Percentiles rank a stretch among this genome's conserved stretches.
phyloP scores from a whole-genome alignment of 2,888 invertebrate genomes.

The Epinotia nisella region DNA sequence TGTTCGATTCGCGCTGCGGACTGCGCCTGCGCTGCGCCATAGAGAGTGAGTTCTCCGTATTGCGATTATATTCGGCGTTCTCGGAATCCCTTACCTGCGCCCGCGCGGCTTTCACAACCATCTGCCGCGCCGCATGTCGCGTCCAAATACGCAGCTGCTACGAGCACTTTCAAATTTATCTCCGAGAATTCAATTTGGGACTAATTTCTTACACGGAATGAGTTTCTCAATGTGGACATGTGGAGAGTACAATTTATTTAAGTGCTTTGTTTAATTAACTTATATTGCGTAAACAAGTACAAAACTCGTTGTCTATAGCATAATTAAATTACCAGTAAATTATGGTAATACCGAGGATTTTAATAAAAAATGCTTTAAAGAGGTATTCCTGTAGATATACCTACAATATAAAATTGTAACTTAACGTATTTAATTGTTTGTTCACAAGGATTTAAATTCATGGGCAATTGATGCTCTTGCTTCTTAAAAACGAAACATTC shows the following conservation, averaged over 20 bases:
- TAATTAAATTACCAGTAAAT: slow-evolving; percentile 12
- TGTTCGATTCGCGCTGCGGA: slow-evolving; percentile 69
- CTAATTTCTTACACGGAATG: slow-evolving; percentile 28
- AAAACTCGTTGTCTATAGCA: background rate
- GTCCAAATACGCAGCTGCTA: slow-evolving; percentile 49
- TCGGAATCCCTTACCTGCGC: slow-evolving; percentile 80
- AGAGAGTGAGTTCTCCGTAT: slow-evolving; percentile 77
- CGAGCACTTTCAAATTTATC: slow-evolving; percentile 36
- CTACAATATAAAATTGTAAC: background rate
- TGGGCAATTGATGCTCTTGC: background rate
- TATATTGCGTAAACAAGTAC: slow-evolving; percentile 12
- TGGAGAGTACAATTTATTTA: slow-evolving; percentile 17
- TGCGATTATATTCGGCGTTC: slow-evolving; percentile 82
- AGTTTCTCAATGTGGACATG: slow-evolving; percentile 17
- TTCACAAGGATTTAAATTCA: background rate
- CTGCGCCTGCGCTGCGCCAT: slow-evolving; percentile 60
- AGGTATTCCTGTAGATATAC: background rate
- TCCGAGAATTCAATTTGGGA: slow-evolving; percentile 25
- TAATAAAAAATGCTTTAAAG: background rate
- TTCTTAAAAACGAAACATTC: no score
- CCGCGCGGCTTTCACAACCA: slow-evolving; percentile 74
- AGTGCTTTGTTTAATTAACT: slow-evolving; percentile 17
- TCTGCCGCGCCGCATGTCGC: slow-evolving; percentile 66
- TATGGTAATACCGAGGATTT: slow-evolving; percentile 1
- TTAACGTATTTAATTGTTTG: background rate